phyloP scores from a whole-genome alignment of 2,888 invertebrate species.

The Agonopterix alstromeriana region DNA sequence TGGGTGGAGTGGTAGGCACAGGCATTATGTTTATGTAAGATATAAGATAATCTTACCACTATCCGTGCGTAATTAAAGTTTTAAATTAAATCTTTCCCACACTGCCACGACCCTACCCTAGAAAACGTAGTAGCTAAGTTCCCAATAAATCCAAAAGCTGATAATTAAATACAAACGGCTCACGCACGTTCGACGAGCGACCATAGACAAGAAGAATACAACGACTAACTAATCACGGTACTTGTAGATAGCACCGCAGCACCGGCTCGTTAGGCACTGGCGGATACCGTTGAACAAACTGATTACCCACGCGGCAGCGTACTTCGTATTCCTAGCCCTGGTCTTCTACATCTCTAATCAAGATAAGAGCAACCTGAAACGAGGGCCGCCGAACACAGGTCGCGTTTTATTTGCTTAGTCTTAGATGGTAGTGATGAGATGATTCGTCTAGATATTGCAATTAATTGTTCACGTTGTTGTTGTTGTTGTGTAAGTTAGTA shows the following conservation, averaged over 20 bases:
- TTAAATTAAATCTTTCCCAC: too few relatives aligned
- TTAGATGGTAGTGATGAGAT: slow-evolving; percentile 25
- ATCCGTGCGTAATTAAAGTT: too few relatives aligned
- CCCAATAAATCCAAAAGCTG: too few relatives aligned
- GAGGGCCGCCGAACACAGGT: slow-evolving; percentile 78
- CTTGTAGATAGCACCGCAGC: slow-evolving; percentile 42
- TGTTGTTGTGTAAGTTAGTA: too few relatives aligned
- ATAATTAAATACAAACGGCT: too few relatives aligned
- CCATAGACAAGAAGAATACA: too few relatives aligned
- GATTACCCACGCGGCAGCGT: slow-evolving; percentile 81
- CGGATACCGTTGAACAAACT: slow-evolving; percentile 83
- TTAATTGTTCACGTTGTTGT: neutral
- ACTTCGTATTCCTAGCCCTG: slow-evolving; percentile 79
- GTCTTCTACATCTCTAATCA: slow-evolving; percentile 78
- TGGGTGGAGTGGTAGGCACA: too few relatives aligned
- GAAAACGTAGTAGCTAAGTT: too few relatives aligned
- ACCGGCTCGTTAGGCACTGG: slow-evolving; percentile 68
- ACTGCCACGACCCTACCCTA: too few relatives aligned
- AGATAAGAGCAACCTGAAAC: slow-evolving; percentile 73
- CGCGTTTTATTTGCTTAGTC: slow-evolving; percentile 12
- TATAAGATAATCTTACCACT: too few relatives aligned
- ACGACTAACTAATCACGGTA: slow-evolving; percentile 19
- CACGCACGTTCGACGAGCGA: too few relatives aligned
- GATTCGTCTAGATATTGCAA: slow-evolving; percentile 22
- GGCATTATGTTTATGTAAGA: too few relatives aligned